Evolutionary conservation across 2,113 vertebrate genomes (phyloP), one percentile per base, ranked within the genome.

Genomic region (Illadopsis cleaveri): DNA sequence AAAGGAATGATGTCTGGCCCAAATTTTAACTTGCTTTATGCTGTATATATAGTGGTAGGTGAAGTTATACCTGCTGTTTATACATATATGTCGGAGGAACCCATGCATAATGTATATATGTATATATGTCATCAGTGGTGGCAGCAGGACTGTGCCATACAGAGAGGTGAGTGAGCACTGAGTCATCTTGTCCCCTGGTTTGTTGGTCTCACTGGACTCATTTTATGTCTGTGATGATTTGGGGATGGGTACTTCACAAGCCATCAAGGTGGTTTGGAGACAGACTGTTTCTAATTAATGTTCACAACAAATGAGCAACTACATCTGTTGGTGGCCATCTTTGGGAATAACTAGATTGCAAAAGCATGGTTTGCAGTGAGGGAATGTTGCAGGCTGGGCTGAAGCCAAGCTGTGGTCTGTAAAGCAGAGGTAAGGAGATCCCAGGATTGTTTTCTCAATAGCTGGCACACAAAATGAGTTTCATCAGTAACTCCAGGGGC

Each of bases 61-160:
- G 51, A 51, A 60, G 66, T 76, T 64, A 69, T 48, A 13, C 15
- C 22, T 65, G 45, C 50, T 4, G 1, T 58, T 45, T 72, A 10
- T 33, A 8, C 10, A 5, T 38, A 2, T 30, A 4, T 47, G 2
- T 33, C 24, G 24, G 45, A 78, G 56, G 30, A 87, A 11, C 5
- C 24, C n/a, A 9, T 37, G 3, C 25, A 8, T 47, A 20, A 12
- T 31, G 3, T 25, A 10, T 24, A 5, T 18, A 45, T 45, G 9
- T 22, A 3, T 31, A 16, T 40, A 5, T 30, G 20, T 21, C 22
- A 20, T 28, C 37, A 11, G 30, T 30, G 58, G 30, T 1, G 17
- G 22, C 62, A 40, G 51, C 38, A 50, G 71, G 50, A 48, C 25
- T 35, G 20, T 0, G 0, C 18, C 1, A 2, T 5, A 11, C 35